A percentile compares a stretch with the other conserved stretches of the same genome.
Conservation (phyloP, 2,797 vertebrate species). For the Thaleichthys pacificus region DNA sequence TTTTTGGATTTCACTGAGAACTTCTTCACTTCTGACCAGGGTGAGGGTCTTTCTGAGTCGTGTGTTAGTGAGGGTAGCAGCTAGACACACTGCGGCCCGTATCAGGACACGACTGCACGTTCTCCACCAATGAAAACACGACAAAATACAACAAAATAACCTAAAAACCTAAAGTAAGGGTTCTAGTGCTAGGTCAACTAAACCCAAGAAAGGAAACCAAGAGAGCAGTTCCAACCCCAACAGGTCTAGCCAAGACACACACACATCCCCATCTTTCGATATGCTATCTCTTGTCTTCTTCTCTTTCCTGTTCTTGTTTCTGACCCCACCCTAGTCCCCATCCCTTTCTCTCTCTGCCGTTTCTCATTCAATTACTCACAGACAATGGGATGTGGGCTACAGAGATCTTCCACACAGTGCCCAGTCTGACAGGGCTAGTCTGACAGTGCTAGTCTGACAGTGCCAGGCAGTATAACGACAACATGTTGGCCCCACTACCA, state of each 20-base stretch:
- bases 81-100: neutral
- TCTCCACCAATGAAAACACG: no score
- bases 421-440: no score
- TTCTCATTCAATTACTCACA: neutral
- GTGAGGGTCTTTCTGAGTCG: neutral
- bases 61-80: neutral
- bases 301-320: neutral
- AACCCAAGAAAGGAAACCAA: neutral
- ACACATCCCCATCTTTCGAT: neutral
- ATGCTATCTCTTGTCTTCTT: neutral
- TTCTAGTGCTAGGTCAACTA: neutral
- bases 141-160: neutral
- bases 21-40: neutral
- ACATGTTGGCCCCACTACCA: neutral
- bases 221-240: neutral
- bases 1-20: neutral
- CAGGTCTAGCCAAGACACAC: neutral
- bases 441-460: no score
- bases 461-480: neutral
- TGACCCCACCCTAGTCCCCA: no score
- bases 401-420: no score
- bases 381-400: neutral
- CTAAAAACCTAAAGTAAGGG: neutral
- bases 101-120: neutral
- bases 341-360: neutral